These are phyloP conservation scores for Pheosia tremula DNA, from an alignment of 2,888 invertebrate genomes.

Conservation along the genomic window DNA sequence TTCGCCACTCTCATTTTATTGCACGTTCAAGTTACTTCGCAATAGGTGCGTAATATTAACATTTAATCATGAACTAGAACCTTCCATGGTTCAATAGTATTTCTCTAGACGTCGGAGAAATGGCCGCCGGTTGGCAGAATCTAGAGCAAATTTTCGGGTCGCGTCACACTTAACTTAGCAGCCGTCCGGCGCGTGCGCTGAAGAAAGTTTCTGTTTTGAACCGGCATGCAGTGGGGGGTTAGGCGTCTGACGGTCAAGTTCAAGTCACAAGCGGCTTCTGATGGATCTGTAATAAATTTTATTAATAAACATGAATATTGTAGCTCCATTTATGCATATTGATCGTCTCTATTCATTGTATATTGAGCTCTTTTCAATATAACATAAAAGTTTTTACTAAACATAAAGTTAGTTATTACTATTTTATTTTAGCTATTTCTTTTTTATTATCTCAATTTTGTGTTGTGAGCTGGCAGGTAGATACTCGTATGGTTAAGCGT, in stretches of 20 bases:
- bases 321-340: no score
- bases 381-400: no score
- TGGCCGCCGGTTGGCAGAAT: slow-evolving; percentile 34
- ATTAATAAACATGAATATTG: no score
- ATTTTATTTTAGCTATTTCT: no score
- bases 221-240: slow-evolving; percentile 21
- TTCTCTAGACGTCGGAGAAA: slow-evolving; percentile 5
- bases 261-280: slow-evolving; percentile 15
- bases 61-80: background rate
- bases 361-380: no score
- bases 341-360: no score
- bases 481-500: no score
- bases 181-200: slow-evolving; percentile 34
- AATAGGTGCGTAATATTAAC: background rate
- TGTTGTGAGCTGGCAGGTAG: no score
- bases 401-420: no score
- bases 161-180: slow-evolving; percentile 61
- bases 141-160: slow-evolving; percentile 68
- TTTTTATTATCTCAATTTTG: no score
- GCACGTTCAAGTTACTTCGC: no score
- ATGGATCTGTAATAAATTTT: background rate
- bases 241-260: slow-evolving; percentile 42
- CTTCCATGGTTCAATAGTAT: background rate
- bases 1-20: no score
- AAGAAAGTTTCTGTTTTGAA: slow-evolving; percentile 61